These are phyloP conservation scores for Pocota personata DNA, from an alignment of 2,888 invertebrate species.

Conservation along the genomic window DNA sequence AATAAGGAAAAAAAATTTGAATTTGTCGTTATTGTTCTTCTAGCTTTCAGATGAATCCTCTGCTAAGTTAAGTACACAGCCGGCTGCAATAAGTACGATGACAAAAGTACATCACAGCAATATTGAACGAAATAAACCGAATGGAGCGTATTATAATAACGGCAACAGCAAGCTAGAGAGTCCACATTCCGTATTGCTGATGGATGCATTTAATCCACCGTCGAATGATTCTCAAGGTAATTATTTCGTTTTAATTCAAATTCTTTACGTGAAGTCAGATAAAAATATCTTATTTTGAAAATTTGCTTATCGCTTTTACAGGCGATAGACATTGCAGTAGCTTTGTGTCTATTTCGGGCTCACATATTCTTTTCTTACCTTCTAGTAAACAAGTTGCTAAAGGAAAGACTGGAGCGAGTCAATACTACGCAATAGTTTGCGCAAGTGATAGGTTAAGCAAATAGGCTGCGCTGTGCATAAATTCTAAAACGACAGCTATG, in stretches of 20 bases:
- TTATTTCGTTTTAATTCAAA: not conserved
- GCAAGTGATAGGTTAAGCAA: too few relatives aligned
- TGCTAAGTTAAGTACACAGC: conserved; percentile 53
- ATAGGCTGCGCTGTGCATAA: too few relatives aligned
- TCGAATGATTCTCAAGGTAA: conserved; percentile 80
- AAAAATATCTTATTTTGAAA: too few relatives aligned
- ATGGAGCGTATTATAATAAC: conserved; percentile 76
- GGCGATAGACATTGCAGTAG: too few relatives aligned
- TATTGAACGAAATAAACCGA: conserved; percentile 79
- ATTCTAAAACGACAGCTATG: too few relatives aligned
- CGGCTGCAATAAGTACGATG: conserved; percentile 77
- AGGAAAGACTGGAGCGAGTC: too few relatives aligned
- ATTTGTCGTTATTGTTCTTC: conserved; percentile 1
- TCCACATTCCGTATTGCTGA: conserved; percentile 82
- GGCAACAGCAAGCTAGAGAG: conserved; percentile 76
- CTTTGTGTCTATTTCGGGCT: too few relatives aligned
- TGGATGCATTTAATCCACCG: conserved; percentile 82
- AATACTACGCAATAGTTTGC: too few relatives aligned
- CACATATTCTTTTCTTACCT: too few relatives aligned
- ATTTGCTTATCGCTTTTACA: too few relatives aligned
- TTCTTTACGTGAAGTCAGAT: too few relatives aligned
- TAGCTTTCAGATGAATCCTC: conserved; percentile 79
- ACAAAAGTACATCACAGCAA: conserved; percentile 80
- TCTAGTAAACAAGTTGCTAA: too few relatives aligned
- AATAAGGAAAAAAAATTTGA: conserved; percentile 36